Percentiles rank a stretch among this genome's conserved stretches.
Evolutionary conservation across 2,888 invertebrate species (phyloP).

Genomic region (Piscicola geometra): DNA sequence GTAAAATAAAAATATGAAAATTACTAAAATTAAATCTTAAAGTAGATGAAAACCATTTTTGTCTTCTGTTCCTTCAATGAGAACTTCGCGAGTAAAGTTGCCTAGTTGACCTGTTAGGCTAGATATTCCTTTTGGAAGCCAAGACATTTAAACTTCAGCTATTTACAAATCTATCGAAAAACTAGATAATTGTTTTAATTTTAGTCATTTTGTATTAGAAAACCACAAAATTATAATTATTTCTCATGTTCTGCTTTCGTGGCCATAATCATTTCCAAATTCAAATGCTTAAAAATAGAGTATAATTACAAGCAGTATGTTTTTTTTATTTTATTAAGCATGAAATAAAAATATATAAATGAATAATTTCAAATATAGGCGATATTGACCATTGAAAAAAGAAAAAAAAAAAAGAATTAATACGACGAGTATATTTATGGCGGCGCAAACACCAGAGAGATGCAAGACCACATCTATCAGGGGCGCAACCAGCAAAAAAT

Average conservation of each 20-base stretch:
- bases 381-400: background rate
- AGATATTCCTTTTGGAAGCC: conserved; percentile 59
- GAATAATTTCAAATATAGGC: background rate
- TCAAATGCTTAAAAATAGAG: background rate
- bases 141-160: conserved; percentile 48
- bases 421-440: too few species aligned
- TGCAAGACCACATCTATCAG: too few species aligned
- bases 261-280: background rate
- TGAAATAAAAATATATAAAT: too few species aligned
- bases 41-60: conserved; percentile 59
- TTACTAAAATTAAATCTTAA: too few species aligned
- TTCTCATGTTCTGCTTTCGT: conserved; percentile 2
- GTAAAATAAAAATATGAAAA: background rate
- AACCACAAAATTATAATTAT: background rate
- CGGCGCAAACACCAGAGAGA: too few species aligned
- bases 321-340: too few species aligned
- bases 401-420: too few species aligned
- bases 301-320: too few species aligned
- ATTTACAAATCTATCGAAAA: background rate
- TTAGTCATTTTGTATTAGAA: background rate
- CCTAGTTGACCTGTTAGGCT: conserved; percentile 75
- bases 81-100: conserved; percentile 80
- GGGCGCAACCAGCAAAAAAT: too few species aligned
- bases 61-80: conserved; percentile 69
- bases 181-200: background rate